Evolutionary conservation across 2,113 vertebrate species (phyloP).

Genomic region (Psammodynastes pulverulentus): DNA sequence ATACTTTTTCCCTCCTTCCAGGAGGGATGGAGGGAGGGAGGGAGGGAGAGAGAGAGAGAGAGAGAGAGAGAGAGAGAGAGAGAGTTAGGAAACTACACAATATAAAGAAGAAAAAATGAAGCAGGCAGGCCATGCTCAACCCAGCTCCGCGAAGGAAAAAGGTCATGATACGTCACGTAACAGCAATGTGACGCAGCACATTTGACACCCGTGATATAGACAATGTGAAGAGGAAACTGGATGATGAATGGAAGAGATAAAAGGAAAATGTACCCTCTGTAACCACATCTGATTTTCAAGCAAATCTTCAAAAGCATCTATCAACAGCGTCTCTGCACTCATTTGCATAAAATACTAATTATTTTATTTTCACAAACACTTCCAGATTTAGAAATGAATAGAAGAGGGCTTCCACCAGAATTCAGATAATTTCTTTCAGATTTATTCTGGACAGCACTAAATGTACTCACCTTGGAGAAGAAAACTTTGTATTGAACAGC

Average conservation of each 20-base stretch:
- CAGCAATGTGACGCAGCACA: rapidly evolving
- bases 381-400: background rate
- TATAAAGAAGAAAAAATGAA: background rate
- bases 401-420: background rate
- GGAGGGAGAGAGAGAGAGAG: background rate
- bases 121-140: background rate
- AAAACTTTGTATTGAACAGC: background rate
- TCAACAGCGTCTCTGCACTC: background rate
- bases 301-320: background rate
- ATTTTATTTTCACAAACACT: background rate
- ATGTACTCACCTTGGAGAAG: background rate
- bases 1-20: background rate
- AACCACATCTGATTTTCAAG: background rate
- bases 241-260: background rate
- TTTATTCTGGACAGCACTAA: background rate
- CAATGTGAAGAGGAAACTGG: background rate
- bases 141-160: too few relatives aligned
- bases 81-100: background rate
- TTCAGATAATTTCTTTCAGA: background rate
- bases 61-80: too few relatives aligned
- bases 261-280: background rate
- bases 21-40: background rate
- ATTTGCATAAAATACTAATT: background rate
- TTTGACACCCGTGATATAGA: background rate
- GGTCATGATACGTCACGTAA: too few relatives aligned